Evolutionary conservation across 2,888 invertebrate genomes (phyloP), one percentile per base, ranked within the genome.

Genomic region (Rhingia campestris): DNA sequence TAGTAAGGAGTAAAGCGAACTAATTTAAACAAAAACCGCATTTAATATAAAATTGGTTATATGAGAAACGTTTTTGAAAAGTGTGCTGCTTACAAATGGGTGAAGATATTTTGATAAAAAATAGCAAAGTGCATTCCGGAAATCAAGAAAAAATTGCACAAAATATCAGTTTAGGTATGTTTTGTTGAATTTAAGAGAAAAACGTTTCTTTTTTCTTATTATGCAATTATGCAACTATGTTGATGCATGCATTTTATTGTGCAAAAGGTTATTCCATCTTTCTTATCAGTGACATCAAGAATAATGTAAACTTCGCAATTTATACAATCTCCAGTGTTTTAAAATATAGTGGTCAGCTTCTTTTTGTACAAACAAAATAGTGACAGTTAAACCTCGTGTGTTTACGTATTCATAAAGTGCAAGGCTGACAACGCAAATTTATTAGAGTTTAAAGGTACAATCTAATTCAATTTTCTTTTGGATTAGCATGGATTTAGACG

Each of bases 61-160:
- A 22, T 22, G 22, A 22, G 22, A 22, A 22, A 22, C 22, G 22
- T 22, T 22, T 22, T 22, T 22, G 2, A 22, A 22, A 22, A 22
- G 22, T 22, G 22, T 22, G 22, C 22, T 22, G 22, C 22, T 22
- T 22, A 2, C 22, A 35, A 67, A 81, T 81, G 81, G 81, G 74
- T 59, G 81, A 81, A 64, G 74, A 81, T 6, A 75, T 56, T 70
- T 41, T 81, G 22, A 37, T 39, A 1, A 81, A 81, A 22, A 32
- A 72, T 47, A 72, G 49, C 32, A 76, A 61, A 72, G 61, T 72
- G 56, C 53, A 49, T 43, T 49, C 66, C 22, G 81, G 56, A 67
- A 72, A 51, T 10, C 45, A 59, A 56, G 12, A 7, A 7, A 41
- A 43, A 61, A 54, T 43, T 35, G 39, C 12, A 5, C 47, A 70